phyloP scores from a whole-genome alignment of 2,113 vertebrate species.

The Eira barbara region DNA sequence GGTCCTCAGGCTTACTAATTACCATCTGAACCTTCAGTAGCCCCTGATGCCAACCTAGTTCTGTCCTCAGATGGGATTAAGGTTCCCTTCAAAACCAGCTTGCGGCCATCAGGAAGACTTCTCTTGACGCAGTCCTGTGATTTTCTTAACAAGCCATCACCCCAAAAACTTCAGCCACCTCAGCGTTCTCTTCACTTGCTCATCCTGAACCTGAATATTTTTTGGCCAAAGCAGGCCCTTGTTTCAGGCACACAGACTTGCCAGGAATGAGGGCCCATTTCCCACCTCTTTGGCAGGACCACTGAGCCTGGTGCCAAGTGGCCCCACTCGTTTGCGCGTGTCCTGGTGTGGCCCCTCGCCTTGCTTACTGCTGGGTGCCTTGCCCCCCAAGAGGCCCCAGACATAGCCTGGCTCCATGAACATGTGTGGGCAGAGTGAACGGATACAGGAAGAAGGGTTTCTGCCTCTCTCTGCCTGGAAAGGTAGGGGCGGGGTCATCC shows the following conservation, averaged over 20 bases:
- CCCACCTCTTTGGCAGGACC: rapidly evolving
- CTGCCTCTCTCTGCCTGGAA: background rate
- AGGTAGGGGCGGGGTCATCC: background rate
- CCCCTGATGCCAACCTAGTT: rapidly evolving
- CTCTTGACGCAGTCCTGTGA: rapidly evolving
- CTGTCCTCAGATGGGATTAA: background rate
- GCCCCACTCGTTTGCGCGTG: background rate
- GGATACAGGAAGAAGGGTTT: too few species aligned
- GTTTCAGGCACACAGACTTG: background rate
- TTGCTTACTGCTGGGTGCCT: background rate
- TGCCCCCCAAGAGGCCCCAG: rapidly evolving
- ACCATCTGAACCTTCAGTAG: background rate
- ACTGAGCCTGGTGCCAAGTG: rapidly evolving
- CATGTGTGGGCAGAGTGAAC: rapidly evolving
- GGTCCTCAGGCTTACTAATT: rapidly evolving
- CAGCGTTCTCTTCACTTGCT: background rate
- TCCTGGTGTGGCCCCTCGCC: background rate
- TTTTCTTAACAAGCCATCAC: rapidly evolving
- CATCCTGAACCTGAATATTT: background rate
- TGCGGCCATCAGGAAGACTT: background rate
- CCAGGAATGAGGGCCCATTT: background rate
- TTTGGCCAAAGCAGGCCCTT: too few species aligned
- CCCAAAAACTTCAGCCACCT: background rate
- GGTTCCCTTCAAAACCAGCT: background rate
- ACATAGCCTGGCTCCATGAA: rapidly evolving